These are phyloP conservation scores for Aromia moschata DNA, from an alignment of 2,888 invertebrate species.

Conservation along the genomic window DNA sequence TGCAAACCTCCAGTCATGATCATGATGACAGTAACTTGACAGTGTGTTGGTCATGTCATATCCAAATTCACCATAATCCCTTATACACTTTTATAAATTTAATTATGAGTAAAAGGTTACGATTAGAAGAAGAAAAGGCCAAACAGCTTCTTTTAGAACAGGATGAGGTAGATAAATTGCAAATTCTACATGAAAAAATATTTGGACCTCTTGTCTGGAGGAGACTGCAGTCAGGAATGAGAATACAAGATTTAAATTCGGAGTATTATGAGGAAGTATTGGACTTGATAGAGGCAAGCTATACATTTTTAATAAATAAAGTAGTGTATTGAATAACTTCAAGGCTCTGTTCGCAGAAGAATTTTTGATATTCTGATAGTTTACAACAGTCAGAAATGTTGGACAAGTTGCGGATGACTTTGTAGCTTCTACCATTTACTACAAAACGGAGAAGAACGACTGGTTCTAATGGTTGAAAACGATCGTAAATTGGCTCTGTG, in stretches of 20 bases:
- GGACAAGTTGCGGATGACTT: too few species aligned
- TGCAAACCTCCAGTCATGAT: background rate
- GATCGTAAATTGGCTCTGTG: too few species aligned
- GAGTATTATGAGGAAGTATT: conserved; percentile 49
- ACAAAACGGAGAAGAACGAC: too few species aligned
- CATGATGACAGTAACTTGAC: conserved; percentile 1
- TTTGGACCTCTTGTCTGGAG: conserved; percentile 56
- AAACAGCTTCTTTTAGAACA: conserved; percentile 53
- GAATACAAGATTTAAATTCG: conserved; percentile 56
- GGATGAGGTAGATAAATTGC: conserved; percentile 55
- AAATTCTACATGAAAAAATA: conserved; percentile 47
- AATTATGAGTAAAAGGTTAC: conserved; percentile 55
- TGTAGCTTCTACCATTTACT: too few species aligned
- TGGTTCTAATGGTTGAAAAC: too few species aligned
- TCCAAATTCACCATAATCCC: too few species aligned
- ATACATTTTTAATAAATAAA: too few species aligned
- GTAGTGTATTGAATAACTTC: too few species aligned
- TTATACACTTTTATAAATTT: background rate
- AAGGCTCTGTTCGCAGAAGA: too few species aligned
- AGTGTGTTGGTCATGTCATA: background rate
- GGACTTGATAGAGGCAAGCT: conserved; percentile 50
- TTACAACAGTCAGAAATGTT: too few species aligned
- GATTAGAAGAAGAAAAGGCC: conserved; percentile 52
- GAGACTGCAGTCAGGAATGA: conserved; percentile 50
- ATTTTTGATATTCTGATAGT: too few species aligned